phyloP scores from a whole-genome alignment of 2,888 invertebrate species.

The Lycocerus yunnanus region DNA sequence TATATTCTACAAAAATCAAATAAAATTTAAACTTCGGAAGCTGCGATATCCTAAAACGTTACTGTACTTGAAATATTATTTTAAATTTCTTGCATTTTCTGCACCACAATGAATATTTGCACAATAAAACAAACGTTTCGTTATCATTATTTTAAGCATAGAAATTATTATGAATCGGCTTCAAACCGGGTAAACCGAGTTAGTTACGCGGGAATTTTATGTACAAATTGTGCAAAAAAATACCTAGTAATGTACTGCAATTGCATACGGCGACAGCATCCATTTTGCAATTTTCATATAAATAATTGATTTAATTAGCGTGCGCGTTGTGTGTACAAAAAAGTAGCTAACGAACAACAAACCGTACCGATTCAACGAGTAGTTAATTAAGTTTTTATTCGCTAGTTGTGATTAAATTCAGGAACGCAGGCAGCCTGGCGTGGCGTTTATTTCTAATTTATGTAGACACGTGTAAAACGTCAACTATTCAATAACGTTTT shows the following conservation, averaged over 20 bases:
- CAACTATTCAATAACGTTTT: slow-evolving; percentile 2
- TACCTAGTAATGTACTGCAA: slow-evolving; percentile 29
- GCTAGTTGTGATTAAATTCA: slow-evolving; percentile 17
- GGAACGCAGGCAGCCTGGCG: slow-evolving; percentile 8
- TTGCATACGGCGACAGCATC: slow-evolving; percentile 38
- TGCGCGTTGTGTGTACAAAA: slow-evolving; percentile 12
- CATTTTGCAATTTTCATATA: slow-evolving; percentile 43
- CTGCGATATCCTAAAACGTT: slow-evolving; percentile 22
- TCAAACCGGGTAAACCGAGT: slow-evolving; percentile 26
- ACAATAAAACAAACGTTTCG: background rate
- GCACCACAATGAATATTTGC: background rate
- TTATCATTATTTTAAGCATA: background rate
- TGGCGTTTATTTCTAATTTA: slow-evolving; percentile 18
- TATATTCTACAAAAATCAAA: slow-evolving; percentile 30
- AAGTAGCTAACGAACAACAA: slow-evolving; percentile 21
- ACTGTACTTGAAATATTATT: too few relatives aligned
- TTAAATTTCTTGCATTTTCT: background rate
- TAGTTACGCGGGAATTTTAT: slow-evolving; percentile 49
- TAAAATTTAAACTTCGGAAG: slow-evolving; percentile 33
- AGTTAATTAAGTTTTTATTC: slow-evolving; percentile 30
- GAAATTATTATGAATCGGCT: slow-evolving; percentile 9
- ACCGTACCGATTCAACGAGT: slow-evolving; percentile 18
- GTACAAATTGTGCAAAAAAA: slow-evolving; percentile 44
- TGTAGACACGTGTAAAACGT: slow-evolving; percentile 6
- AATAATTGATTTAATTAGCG: slow-evolving; percentile 46